Evolutionary conservation across 1,140 invertebrate species (phyloP).

Genomic region (Brachionus rotundiformis): DNA sequence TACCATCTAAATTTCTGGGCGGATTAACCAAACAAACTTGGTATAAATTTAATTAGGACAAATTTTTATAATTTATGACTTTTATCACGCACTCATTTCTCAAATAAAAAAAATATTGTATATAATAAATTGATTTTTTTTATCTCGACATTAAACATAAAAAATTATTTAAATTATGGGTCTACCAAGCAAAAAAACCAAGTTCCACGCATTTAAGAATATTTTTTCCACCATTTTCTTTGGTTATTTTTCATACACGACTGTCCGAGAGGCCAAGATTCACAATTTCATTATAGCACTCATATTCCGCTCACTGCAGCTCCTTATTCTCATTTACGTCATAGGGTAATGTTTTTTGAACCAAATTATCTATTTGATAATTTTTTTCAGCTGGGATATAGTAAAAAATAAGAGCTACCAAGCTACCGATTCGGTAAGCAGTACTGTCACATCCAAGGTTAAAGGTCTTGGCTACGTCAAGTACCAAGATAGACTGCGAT

Average conservation of each 20-base stretch:
- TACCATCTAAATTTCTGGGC: neutral
- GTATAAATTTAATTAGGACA: neutral
- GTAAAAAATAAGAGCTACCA: conserved; percentile 68
- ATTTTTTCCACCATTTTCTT: neutral
- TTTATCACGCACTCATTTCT: neutral
- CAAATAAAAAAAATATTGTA: neutral
- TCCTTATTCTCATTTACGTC: conserved; percentile 65
- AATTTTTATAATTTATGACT: neutral
- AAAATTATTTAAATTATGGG: neutral
- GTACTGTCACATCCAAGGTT: conserved; percentile 67
- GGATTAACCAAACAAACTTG: neutral
- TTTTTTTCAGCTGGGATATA: conserved; percentile 60
- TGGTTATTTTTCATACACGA: conserved; percentile 50
- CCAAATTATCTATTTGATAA: neutral
- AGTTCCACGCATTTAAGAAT: neutral
- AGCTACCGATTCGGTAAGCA: conserved; percentile 64
- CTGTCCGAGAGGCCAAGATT: conserved; percentile 12
- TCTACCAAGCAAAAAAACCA: neutral
- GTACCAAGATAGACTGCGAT: neutral
- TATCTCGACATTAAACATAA: neutral
- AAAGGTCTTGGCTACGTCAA: conserved; percentile 64
- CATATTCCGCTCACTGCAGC: conserved; percentile 66
- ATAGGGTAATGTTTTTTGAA: conserved; percentile 58
- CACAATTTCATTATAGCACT: conserved; percentile 63
- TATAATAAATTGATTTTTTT: conserved; percentile 6